Conservation (phyloP, 2,797 vertebrate species). For the Sebastes ruberrimus region DNA sequence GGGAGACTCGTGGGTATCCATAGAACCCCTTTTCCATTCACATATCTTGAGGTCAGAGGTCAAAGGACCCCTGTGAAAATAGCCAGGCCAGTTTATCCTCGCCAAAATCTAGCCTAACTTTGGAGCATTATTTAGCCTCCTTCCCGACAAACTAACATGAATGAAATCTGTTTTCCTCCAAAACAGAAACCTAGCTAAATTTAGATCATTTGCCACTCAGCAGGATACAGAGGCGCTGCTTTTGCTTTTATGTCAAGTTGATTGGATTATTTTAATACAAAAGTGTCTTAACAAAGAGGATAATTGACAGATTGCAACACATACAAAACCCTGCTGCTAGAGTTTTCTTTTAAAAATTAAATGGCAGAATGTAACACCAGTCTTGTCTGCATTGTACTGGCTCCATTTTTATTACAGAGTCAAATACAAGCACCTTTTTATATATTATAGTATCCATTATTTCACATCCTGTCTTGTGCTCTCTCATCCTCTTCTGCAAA, state of each 20-base stretch:
- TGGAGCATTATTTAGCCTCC: no score
- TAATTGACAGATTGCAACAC: not conserved
- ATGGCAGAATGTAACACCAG: not conserved
- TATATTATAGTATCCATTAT: not conserved
- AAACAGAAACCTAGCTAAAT: not conserved
- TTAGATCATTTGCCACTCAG: not conserved
- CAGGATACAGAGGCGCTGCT: not conserved
- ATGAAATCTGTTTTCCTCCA: not conserved
- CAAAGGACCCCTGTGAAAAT: no score
- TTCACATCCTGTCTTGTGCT: not conserved
- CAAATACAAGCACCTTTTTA: not conserved
- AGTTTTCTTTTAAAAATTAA: not conserved
- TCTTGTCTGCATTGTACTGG: not conserved
- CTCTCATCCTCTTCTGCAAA: not conserved
- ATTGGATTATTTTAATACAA: slow-evolving; percentile 16
- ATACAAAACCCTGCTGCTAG: not conserved
- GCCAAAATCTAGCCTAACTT: no score
- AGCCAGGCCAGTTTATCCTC: no score
- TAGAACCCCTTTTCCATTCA: no score
- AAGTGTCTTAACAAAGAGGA: not conserved
- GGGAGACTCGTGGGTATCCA: no score
- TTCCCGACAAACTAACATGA: no score
- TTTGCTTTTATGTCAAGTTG: not conserved
- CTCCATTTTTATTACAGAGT: not conserved
- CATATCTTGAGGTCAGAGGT: no score